Conservation (phyloP, 2,888 invertebrate genomes). For the Melanotus villosus region DNA sequence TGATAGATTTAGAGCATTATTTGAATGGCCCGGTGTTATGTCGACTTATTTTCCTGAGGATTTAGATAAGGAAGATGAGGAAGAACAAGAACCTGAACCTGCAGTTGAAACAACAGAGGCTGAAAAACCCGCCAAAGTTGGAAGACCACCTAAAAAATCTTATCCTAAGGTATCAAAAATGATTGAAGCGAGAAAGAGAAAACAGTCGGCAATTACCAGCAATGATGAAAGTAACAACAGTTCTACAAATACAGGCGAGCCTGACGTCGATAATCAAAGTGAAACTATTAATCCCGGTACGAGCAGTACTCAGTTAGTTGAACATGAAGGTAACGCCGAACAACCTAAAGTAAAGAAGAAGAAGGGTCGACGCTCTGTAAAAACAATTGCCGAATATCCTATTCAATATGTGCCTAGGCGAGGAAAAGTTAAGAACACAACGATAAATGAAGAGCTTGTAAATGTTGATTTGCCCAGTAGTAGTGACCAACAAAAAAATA, state of each 20-base stretch:
- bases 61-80: conserved; percentile 3
- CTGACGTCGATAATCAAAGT: background rate
- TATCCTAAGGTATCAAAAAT: conserved; percentile 40
- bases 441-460: background rate
- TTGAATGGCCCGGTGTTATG: conserved; percentile 51
- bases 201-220: background rate
- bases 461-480: background rate
- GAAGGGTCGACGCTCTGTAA: too few relatives aligned
- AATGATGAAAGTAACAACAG: background rate
- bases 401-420: too few relatives aligned
- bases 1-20: conserved; percentile 39
- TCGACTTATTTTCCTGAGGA: conserved; percentile 30
- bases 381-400: too few relatives aligned
- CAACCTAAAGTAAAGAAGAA: too few relatives aligned
- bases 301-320: too few relatives aligned
- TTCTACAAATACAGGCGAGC: background rate
- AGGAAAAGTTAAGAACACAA: background rate
- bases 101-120: background rate
- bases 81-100: background rate
- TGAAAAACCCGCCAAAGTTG: conserved; percentile 18
- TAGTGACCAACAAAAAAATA: background rate
- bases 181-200: conserved; percentile 37
- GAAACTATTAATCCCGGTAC: too few relatives aligned
- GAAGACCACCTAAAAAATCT: conserved; percentile 41
- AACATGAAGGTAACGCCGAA: too few relatives aligned